phyloP scores from a whole-genome alignment of 2,797 vertebrate species.

The Anguilla megastoma region DNA sequence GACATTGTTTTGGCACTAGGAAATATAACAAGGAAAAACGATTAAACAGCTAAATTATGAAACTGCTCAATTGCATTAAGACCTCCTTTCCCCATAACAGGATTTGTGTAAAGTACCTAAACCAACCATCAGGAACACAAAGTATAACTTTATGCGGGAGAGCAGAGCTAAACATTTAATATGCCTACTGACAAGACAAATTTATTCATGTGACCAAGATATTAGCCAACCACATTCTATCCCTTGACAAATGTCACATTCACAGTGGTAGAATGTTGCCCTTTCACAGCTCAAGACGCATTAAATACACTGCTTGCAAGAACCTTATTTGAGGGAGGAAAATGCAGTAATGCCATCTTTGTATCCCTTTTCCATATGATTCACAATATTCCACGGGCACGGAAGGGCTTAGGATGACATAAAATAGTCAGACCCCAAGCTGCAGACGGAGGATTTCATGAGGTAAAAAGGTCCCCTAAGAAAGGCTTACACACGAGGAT shows the following conservation, averaged over 20 bases:
- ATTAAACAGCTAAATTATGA: background rate
- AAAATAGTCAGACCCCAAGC: background rate
- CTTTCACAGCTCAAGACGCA: background rate
- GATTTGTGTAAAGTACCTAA: background rate
- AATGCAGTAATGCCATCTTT: background rate
- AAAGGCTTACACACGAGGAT: background rate
- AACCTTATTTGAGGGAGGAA: background rate
- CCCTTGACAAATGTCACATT: background rate
- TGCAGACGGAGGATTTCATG: background rate
- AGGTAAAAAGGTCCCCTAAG: background rate
- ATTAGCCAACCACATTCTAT: background rate
- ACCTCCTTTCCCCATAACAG: background rate
- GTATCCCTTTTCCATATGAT: background rate
- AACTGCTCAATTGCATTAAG: background rate
- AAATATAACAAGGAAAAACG: background rate
- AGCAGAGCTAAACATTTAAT: background rate
- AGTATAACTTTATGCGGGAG: background rate
- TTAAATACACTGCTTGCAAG: slow-evolving; percentile 6
- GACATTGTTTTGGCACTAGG: background rate
- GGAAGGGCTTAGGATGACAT: background rate
- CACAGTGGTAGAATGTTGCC: background rate
- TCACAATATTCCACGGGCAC: background rate
- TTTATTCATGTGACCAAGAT: slow-evolving; percentile 10
- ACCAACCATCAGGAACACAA: background rate
- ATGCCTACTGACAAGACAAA: background rate